Base-by-base conservation (phyloP, 2,113 vertebrate species). In the Cephalopholis sonnerati region DNA sequence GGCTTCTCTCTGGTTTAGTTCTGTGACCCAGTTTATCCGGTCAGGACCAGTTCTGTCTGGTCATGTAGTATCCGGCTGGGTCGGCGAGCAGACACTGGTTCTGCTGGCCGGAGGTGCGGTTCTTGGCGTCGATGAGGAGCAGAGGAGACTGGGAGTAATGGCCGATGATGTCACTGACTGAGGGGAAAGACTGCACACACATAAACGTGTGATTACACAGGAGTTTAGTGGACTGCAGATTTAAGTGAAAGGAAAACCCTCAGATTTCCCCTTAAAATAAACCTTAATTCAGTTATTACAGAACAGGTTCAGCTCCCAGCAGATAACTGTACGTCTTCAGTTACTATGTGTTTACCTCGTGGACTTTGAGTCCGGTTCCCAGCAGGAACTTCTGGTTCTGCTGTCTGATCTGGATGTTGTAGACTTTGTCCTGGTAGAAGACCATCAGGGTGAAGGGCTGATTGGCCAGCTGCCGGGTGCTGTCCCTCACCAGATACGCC, bases 361-460 rank as follows among this genome's bases (percentile, higher is more conserved):
- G 96, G 79, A 93, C 95, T 89, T 97, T 97, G 66, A 98, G 95
- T 81, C 96, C 96, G 0, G 97, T 99, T 80, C 98, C 98, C 90
- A 99, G 87, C 82, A 97, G 86, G 64, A 96, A 99, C 0, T 94
- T 63, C 5, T 96, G 89, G 8, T 92, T 86, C n/a, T 96, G 77
- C 72, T 95, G 97, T 4, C 97, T 94, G 84, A 99, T 99, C 94
- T 98, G 98, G 90, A 99, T 96, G 89, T 99, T 99, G 93, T 96
- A 99, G 53, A 99, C 98, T 88, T 99, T 99, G 36, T 95, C 91
- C 93, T 96, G 97, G 94, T 97, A 98, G 71, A 97, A 84, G 24
- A 99, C 98, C 98, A 99, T 99, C 74, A 99, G 96, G 1, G 98
- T 98, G 20, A 96, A 99, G 0, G 98, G 98, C 67, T 99, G 97